phyloP scores from a whole-genome alignment of 2,888 invertebrate genomes.

The Parnassius glacialis region DNA sequence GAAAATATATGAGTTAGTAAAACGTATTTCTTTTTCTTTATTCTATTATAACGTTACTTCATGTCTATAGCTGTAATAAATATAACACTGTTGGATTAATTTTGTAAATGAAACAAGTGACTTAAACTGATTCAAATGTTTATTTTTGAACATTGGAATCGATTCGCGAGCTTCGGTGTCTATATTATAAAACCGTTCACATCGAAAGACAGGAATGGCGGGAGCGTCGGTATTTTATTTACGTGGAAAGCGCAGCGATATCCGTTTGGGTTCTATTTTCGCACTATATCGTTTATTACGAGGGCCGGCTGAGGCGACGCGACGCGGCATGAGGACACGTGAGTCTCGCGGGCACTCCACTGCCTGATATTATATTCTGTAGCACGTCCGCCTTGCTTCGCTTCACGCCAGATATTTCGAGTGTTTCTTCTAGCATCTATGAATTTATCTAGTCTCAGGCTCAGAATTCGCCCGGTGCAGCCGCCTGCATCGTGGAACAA shows the following conservation, averaged over 20 bases:
- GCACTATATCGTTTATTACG: conserved; percentile 73
- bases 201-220: conserved; percentile 58
- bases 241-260: conserved; percentile 62
- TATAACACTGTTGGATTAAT: too few relatives aligned
- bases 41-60: neutral
- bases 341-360: conserved; percentile 67
- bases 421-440: conserved; percentile 76
- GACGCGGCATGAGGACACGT: conserved; percentile 39
- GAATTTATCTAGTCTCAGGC: conserved; percentile 75
- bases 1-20: conserved; percentile 16
- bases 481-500: conserved; percentile 63
- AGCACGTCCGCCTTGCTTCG: conserved; percentile 76
- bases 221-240: conserved; percentile 72
- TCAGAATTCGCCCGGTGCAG: conserved; percentile 67
- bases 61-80: neutral
- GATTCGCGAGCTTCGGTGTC: conserved; percentile 52
- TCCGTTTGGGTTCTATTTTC: conserved; percentile 72
- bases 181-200: conserved; percentile 60
- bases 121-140: conserved; percentile 33
- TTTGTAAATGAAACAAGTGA: neutral
- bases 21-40: neutral
- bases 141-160: conserved; percentile 65
- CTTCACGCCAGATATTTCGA: conserved; percentile 79
- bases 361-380: conserved; percentile 80
- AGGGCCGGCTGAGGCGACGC: conserved; percentile 47